These are phyloP conservation scores for Scaptomyza polygonia DNA, from an alignment of 2,888 invertebrate species.

Conservation along the genomic window DNA sequence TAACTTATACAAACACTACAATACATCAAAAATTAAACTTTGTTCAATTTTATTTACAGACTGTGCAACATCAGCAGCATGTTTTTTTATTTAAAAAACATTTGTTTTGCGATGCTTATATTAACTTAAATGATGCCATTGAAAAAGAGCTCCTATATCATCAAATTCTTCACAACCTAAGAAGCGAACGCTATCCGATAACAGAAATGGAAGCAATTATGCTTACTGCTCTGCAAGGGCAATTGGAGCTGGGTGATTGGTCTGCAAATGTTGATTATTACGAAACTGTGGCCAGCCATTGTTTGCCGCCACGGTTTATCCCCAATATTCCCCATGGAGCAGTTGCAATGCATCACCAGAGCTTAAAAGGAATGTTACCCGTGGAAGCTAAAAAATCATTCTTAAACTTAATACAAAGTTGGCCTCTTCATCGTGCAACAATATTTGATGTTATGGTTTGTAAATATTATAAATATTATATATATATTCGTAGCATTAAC, in stretches of 20 bases:
- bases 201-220: constrained; percentile 97
- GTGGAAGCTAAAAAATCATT: constrained; percentile 96
- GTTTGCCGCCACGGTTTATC: constrained; percentile 92
- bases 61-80: constrained; percentile 85
- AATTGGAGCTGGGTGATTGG: constrained; percentile 95
- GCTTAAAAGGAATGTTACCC: constrained; percentile 93
- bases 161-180: constrained; percentile 95
- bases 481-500: no score
- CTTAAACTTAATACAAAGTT: constrained; percentile 95
- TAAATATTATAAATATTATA: not conserved
- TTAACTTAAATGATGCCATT: constrained; percentile 92
- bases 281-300: constrained; percentile 90
- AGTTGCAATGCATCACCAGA: constrained; percentile 95
- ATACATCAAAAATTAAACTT: no score
- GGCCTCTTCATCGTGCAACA: constrained; percentile 96
- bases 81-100: constrained; percentile 93
- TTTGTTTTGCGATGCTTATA: constrained; percentile 91
- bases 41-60: constrained; percentile 8
- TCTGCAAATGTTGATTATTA: constrained; percentile 88
- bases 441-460: constrained; percentile 97
- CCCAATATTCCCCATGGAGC: constrained; percentile 92
- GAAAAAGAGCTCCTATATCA: constrained; percentile 97
- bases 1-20: no score
- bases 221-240: constrained; percentile 96
- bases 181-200: constrained; percentile 95